These are phyloP conservation scores for Megamerina dolium DNA, from an alignment of 2,888 invertebrate species.

Conservation along the genomic window DNA sequence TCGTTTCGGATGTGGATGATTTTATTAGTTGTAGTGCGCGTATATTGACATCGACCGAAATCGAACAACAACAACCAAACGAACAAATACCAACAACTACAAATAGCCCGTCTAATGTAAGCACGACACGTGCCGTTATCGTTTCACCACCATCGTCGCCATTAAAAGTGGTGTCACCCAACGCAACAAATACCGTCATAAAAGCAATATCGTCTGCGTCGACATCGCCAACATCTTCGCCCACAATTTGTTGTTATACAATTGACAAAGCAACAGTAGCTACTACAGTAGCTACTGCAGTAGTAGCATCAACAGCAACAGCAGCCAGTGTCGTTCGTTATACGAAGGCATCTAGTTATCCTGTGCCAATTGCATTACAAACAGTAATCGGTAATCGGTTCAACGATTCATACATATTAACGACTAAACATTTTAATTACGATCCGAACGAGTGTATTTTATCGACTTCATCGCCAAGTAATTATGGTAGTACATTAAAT, in stretches of 20 bases:
- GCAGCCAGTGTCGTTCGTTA: neutral
- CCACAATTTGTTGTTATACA: slow-evolving; percentile 44
- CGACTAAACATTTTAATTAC: no score
- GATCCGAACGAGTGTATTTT: slow-evolving; percentile 5
- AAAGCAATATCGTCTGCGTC: slow-evolving; percentile 8
- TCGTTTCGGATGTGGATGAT: slow-evolving; percentile 43
- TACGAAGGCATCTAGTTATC: slow-evolving; percentile 9
- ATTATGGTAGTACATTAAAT: slow-evolving; percentile 18
- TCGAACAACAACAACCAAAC: slow-evolving; percentile 5
- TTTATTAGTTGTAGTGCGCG: slow-evolving; percentile 24
- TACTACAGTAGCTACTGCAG: slow-evolving; percentile 4
- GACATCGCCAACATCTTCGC: slow-evolving; percentile 25
- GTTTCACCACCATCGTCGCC: slow-evolving; percentile 11
- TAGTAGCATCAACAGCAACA: slow-evolving; percentile 2
- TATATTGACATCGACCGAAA: slow-evolving; percentile 13
- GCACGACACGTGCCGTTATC: slow-evolving; percentile 2
- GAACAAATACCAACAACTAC: slow-evolving; percentile 19
- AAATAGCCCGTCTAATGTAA: slow-evolving; percentile 11
- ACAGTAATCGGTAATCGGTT: no score
- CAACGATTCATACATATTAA: no score
- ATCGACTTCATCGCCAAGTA: slow-evolving; percentile 23
- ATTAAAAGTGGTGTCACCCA: slow-evolving; percentile 16
- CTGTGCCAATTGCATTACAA: slow-evolving; percentile 22
- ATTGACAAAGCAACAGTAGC: slow-evolving; percentile 27
- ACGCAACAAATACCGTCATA: slow-evolving; percentile 16